Base-by-base conservation (phyloP, 2,797 vertebrate genomes). In the Notolabrus celidotus region DNA sequence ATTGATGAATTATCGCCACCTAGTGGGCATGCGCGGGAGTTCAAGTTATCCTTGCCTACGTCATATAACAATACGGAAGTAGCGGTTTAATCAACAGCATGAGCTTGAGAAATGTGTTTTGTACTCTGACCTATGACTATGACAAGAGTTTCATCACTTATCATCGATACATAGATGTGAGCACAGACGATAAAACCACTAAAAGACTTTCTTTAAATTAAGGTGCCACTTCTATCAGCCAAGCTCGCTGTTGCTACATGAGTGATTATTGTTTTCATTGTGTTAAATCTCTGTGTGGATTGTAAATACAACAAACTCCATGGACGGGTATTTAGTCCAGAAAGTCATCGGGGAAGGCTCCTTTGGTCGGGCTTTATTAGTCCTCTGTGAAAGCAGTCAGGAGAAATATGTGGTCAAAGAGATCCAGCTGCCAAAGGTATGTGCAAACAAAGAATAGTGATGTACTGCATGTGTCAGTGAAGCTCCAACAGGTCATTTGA, bases 401-500 rank as follows among this genome's bases (percentile, higher is more conserved):
- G 84, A 88, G 34, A 92, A 93, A 17, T 96, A 93, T 66, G 96
- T 95, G 42, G 73, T 97, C 88, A 99, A 99, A 83, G 95, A 98
- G 89, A 95, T 97, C 72, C 95, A 93, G 65, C 95, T 98, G 71
- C 96, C 95, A 27, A 93, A 95, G 96, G 97, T 98, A n/a, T n/a
- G n/a, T n/a, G n/a, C n/a, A n/a, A n/a, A n/a, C n/a, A n/a, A 88
- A 27, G 1, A 25, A 7, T 2, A 38, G 8, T 17, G 2, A 25
- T 42, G 5, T 5, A 14, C 29, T 1, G 19, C 10, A 5, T 7
- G 5, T 51, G 57, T 34, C 15, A 10, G 22, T 45, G 12, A 5
- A 39, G 29, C 10, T 0, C 42, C 20, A 39, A 58, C 25, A 66
- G 25, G n/a, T 19, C 14, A 36, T 11, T 36, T 36, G 12, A 34